phyloP scores from a whole-genome alignment of 2,888 invertebrate species.

The Pomacea canaliculata region DNA sequence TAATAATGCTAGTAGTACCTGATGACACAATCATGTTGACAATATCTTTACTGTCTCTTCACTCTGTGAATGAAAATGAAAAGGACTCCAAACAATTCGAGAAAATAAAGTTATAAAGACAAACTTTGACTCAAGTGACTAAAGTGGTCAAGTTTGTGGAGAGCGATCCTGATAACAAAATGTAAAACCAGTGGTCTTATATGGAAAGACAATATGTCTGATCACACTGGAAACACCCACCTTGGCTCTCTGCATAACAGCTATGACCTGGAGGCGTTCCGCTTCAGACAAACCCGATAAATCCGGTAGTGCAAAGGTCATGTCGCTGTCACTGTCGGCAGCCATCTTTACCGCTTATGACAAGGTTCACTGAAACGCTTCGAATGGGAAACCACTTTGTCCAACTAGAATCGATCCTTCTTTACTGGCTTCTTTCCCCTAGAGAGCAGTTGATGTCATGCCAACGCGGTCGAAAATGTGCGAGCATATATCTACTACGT shows the following conservation, averaged over 20 bases:
- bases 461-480: no score
- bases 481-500: no score
- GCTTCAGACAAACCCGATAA: slow-evolving; percentile 60
- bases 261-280: slow-evolving; percentile 59
- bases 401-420: no score
- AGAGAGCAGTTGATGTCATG: no score
- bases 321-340: slow-evolving; percentile 28
- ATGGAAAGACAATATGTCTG: background rate
- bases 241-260: slow-evolving; percentile 63
- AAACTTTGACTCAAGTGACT: background rate
- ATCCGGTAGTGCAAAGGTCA: slow-evolving; percentile 49
- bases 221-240: slow-evolving; percentile 38
- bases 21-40: no score
- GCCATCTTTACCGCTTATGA: slow-evolving; percentile 28
- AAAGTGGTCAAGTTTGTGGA: background rate
- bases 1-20: no score
- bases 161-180: background rate
- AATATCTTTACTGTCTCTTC: no score
- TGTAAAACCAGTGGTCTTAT: background rate
- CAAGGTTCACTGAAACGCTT: background rate
- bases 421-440: no score
- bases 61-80: no score
- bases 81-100: slow-evolving; percentile 22
- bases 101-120: slow-evolving; percentile 10
- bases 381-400: no score